Base-by-base conservation (phyloP, 2,888 invertebrate genomes). In the Meganola albula region DNA sequence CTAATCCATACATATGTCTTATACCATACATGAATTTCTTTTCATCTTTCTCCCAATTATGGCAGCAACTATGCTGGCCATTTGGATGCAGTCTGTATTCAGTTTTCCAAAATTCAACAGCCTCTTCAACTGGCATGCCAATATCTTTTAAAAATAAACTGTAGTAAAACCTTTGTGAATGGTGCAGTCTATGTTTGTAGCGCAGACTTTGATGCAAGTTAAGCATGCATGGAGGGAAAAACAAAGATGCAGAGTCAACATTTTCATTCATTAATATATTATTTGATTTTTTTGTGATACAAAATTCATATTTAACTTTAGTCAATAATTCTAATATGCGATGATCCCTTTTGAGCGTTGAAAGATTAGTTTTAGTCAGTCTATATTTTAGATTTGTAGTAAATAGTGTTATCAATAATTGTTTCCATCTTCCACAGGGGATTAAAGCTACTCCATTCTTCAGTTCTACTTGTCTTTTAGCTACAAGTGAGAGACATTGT, bases 81-180 rank as follows among this genome's bases (percentile, higher is more conserved):
- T 58, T 64, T 21, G 86, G 77, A 24, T 72, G 70, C 51, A 88
- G 80, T 1, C 82, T 84, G 65, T 93, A 92, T 62, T 92, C 90
- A 10, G 62, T 49, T 58, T 80, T 87, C 91, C 92, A 92, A 64
- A 92, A 90, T 12, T 72, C 64, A 24, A 92, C 56, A 6, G 91
- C 88, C 58, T 92, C 90, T 35, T 89, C 79, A 12, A 92, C 56
- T 2, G 90, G 84, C 83, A 93, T 85, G 0, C 92, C 92, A 53
- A 90, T 88, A 48, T 91, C 91, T 78, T 92, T 93, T 28, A 93
- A 70, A 68, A 90, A 93, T 12, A 93, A 73, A 37, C 90, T 91
- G 47, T 90, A 91, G 50, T 89, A 87, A 52, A 92, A 91, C 52
- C 88, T 72, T 27, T 87, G 89, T 41, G 88, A 77, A 57, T 93